Evolutionary conservation across 2,888 invertebrate species (phyloP).

Genomic region (Fragum whitleyi): DNA sequence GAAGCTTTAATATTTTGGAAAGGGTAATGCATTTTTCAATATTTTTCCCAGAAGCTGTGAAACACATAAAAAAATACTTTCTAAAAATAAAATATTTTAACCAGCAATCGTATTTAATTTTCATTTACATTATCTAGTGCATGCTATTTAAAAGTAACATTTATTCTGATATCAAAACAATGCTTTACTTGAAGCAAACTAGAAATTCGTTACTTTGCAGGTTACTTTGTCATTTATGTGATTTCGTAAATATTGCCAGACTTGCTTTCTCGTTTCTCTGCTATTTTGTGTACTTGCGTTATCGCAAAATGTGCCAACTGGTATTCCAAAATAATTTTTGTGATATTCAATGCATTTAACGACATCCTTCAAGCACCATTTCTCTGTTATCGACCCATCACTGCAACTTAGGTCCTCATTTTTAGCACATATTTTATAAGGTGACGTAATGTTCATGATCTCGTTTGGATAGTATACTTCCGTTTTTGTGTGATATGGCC

Average conservation of each 20-base stretch:
- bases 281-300: background rate
- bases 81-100: no score
- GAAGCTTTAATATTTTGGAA: no score
- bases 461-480: slow-evolving; percentile 32
- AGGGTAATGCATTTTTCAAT: no score
- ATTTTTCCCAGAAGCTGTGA: no score
- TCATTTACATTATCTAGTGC: no score
- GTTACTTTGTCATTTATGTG: background rate
- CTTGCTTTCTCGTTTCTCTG: no score
- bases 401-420: slow-evolving; percentile 40
- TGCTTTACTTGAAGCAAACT: background rate
- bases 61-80: no score
- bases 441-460: slow-evolving; percentile 25
- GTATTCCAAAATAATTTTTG: slow-evolving; percentile 19
- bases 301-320: slow-evolving; percentile 6
- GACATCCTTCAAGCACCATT: background rate
- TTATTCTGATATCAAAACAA: no score
- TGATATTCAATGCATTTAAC: slow-evolving; percentile 12
- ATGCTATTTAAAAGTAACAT: no score
- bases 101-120: no score
- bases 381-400: background rate
- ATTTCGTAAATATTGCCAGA: background rate
- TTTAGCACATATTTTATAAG: slow-evolving; percentile 28
- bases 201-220: slow-evolving; percentile 1
- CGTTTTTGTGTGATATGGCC: slow-evolving; percentile 41